Evolutionary conservation across 2,797 vertebrate species (phyloP).

Genomic region (Cossypha caffra): DNA sequence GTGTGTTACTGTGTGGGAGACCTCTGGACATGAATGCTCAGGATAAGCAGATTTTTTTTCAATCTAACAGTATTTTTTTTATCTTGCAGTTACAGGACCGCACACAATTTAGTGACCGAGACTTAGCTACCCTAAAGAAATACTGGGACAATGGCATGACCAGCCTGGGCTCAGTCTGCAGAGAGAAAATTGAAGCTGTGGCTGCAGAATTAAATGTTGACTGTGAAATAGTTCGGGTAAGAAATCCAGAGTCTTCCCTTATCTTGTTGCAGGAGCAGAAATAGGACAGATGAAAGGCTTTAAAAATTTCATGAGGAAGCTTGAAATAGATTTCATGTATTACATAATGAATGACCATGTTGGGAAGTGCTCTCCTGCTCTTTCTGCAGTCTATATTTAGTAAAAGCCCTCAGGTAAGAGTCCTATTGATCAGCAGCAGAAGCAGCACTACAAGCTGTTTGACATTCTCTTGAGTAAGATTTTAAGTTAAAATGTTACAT

Average conservation of each 20-base stretch:
- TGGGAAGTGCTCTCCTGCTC: conserved; percentile 63
- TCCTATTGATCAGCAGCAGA: conserved; percentile 21
- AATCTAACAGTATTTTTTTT: conserved; percentile 60
- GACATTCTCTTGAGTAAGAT: neutral
- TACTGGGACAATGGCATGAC: conserved; percentile 99
- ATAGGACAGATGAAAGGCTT: conserved; percentile 66
- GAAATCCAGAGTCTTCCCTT: conserved; percentile 60
- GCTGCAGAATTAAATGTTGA: conserved; percentile 93
- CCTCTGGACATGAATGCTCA: neutral
- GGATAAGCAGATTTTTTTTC: neutral
- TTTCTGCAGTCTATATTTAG: conserved; percentile 67
- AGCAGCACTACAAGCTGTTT: neutral
- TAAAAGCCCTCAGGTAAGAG: conserved; percentile 65
- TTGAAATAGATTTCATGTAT: conserved; percentile 71
- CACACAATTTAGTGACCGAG: conserved; percentile 95
- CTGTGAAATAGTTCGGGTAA: conserved; percentile 99
- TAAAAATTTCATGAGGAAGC: conserved; percentile 69
- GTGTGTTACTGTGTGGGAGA: neutral
- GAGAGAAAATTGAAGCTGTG: conserved; percentile 96
- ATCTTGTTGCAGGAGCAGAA: conserved; percentile 43
- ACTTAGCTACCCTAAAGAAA: conserved; percentile 92
- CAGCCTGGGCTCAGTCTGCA: conserved; percentile 95
- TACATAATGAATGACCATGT: conserved; percentile 71
- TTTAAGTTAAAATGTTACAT: neutral
- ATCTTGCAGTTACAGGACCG: conserved; percentile 92